phyloP scores from a whole-genome alignment of 1,140 invertebrate species.

The Zophobas morio region DNA sequence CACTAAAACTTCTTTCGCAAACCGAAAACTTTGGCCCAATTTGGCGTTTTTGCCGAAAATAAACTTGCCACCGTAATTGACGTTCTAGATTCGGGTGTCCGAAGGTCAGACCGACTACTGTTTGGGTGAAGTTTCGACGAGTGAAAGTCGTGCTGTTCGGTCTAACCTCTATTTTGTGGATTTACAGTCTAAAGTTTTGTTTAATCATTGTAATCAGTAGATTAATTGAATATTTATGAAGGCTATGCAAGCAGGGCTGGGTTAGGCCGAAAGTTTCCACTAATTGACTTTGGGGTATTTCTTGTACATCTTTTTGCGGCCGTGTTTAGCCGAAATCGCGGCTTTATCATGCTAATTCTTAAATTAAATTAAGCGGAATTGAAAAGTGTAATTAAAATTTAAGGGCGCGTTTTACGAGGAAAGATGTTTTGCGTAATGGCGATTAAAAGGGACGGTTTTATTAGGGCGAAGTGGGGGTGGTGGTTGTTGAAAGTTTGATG shows the following conservation, averaged over 20 bases:
- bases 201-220: constrained; percentile 25
- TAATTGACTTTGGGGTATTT: constrained; percentile 18
- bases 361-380: not conserved
- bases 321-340: not conserved
- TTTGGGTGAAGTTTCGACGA: not conserved
- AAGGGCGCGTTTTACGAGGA: too few species aligned
- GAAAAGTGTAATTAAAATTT: not conserved
- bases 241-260: not conserved
- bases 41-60: too few species aligned
- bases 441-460: too few species aligned
- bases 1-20: too few species aligned
- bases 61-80: too few species aligned
- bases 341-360: not conserved
- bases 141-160: not conserved
- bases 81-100: too few species aligned
- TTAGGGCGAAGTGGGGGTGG: too few species aligned
- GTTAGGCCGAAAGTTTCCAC: constrained; percentile 14
- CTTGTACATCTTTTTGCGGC: constrained; percentile 4
- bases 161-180: not conserved
- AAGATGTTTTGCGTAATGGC: too few species aligned
- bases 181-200: constrained; percentile 14
- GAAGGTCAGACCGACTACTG: too few species aligned
- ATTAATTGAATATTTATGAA: constrained; percentile 38
- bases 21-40: too few species aligned
- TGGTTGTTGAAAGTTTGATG: too few species aligned